Evolutionary conservation across 2,113 vertebrate genomes (phyloP).

Genomic region (Edolisoma coerulescens): DNA sequence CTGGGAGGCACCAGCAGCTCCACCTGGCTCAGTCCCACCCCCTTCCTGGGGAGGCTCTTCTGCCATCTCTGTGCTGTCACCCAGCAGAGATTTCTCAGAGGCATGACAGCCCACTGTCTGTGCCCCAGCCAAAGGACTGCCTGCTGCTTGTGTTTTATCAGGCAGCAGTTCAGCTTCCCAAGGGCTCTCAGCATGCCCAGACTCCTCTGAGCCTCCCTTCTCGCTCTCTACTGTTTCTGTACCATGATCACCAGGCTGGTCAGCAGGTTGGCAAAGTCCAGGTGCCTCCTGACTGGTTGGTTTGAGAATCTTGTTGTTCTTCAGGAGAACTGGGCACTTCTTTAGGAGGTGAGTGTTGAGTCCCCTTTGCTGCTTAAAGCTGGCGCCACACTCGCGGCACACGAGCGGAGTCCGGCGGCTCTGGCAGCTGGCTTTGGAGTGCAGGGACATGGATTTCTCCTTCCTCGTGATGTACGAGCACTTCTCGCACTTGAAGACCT

Average conservation of each 20-base stretch:
- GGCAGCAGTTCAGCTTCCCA: background rate
- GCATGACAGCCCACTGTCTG: background rate
- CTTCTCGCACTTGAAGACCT: slow-evolving; percentile 76
- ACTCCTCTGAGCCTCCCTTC: background rate
- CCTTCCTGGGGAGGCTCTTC: background rate
- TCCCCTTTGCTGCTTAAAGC: slow-evolving; percentile 88
- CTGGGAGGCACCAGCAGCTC: background rate
- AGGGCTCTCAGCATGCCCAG: background rate
- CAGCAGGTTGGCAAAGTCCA: background rate
- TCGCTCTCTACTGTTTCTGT: background rate
- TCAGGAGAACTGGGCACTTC: slow-evolving; percentile 78
- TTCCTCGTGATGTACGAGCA: slow-evolving; percentile 83
- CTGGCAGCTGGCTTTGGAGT: slow-evolving; percentile 76
- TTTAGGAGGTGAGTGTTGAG: slow-evolving; percentile 84
- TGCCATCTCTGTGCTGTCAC: background rate
- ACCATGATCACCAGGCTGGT: background rate
- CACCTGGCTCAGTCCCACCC: background rate
- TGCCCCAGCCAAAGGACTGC: background rate
- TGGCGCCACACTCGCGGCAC: slow-evolving; percentile 80
- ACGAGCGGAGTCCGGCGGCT: slow-evolving; percentile 65
- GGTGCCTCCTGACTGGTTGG: background rate
- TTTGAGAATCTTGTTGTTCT: slow-evolving; percentile 61
- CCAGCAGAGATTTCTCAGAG: background rate
- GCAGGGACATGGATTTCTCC: slow-evolving; percentile 77
- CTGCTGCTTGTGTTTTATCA: background rate